Conservation (phyloP, 2,797 vertebrate genomes). For the Alca torda region DNA sequence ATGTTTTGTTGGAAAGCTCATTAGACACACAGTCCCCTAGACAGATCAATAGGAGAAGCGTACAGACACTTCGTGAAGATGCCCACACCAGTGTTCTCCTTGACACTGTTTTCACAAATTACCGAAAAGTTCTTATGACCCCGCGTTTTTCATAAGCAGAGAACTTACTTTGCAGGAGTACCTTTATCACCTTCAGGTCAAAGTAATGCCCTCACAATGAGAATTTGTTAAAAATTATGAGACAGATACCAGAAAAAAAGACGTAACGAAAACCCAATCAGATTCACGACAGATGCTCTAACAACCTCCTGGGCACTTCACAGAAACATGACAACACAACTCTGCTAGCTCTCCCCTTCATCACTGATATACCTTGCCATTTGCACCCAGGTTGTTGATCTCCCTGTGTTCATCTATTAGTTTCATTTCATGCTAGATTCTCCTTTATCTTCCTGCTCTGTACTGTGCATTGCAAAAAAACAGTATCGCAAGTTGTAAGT, state of each 20-base stretch:
- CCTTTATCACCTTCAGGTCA: not conserved
- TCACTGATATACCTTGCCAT: not conserved
- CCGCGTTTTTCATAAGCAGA: not conserved
- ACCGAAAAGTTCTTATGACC: not conserved
- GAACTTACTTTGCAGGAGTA: not conserved
- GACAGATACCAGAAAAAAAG: not conserved
- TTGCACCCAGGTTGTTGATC: not conserved
- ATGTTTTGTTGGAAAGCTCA: not conserved
- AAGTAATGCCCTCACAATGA: not conserved
- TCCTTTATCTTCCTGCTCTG: not conserved
- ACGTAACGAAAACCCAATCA: not conserved
- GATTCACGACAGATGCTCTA: accelerated
- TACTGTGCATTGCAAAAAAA: not conserved
- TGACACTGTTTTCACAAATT: not conserved
- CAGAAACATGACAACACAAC: not conserved
- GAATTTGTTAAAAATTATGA: not conserved
- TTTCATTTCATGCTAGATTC: not conserved
- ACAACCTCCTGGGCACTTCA: not conserved
- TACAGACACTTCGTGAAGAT: accelerated
- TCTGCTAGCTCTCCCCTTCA: not conserved
- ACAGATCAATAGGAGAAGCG: accelerated
- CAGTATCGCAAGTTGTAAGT: accelerated
- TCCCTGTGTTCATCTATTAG: not conserved
- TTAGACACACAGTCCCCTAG: not conserved
- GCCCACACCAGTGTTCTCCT: accelerated